A percentile compares a stretch with the other conserved stretches of the same genome.
Conservation (phyloP, 2,888 invertebrate species). For the Heliconius sara region DNA sequence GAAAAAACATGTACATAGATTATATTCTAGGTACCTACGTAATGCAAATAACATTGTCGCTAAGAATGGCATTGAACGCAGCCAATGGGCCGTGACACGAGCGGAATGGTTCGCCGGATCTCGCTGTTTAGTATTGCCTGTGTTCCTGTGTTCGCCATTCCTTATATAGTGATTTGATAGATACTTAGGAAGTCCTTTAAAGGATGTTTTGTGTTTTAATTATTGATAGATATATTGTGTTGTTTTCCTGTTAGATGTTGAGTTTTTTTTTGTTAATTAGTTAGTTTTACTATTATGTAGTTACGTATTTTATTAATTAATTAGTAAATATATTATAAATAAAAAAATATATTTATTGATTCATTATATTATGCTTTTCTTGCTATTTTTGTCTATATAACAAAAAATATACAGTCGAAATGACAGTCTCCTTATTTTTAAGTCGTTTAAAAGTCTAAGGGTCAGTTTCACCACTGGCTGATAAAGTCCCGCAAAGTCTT, state of each 20-base stretch:
- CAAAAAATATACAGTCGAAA: too few relatives aligned
- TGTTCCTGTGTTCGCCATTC: conserved; percentile 13
- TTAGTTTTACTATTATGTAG: neutral
- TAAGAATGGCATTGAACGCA: conserved; percentile 63
- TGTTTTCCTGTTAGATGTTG: neutral
- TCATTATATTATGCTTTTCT: too few relatives aligned
- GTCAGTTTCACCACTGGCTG: too few relatives aligned
- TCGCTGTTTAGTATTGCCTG: conserved; percentile 33
- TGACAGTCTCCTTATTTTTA: neutral
- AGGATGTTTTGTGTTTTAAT: neutral
- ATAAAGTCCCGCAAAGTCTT: too few relatives aligned
- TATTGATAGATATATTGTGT: neutral
- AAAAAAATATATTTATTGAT: too few relatives aligned
- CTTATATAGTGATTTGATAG: conserved; percentile 18
- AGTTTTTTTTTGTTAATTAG: neutral
- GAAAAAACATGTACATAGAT: too few relatives aligned
- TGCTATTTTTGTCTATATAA: too few relatives aligned
- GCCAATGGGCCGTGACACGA: conserved; percentile 64
- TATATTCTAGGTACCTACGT: conserved; percentile 12
- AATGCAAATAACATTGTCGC: conserved; percentile 33
- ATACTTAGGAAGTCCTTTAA: conserved; percentile 19
- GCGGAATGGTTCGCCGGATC: conserved; percentile 45
- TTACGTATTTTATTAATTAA: neutral
- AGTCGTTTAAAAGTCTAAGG: neutral
- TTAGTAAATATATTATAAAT: neutral